A percentile compares a stretch with the other conserved stretches of the same genome.
These are phyloP conservation scores for Apogon hyalosoma DNA, from an alignment of 2,797 vertebrate species.

Conservation along the genomic window DNA sequence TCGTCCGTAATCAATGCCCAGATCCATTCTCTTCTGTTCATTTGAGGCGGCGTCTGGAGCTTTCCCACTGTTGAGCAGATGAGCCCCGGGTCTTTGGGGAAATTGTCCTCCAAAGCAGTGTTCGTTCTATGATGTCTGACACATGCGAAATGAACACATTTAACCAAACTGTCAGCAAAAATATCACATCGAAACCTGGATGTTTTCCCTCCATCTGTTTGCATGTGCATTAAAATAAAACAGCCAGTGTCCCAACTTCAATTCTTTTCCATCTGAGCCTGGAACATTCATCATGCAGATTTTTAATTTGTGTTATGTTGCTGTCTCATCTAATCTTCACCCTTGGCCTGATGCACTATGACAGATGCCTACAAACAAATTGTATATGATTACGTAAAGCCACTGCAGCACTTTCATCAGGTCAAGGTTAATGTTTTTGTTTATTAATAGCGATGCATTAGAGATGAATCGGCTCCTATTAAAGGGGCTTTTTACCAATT, in stretches of 20 bases:
- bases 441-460: constrained; percentile 71
- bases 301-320: constrained; percentile 71
- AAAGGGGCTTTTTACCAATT: constrained; percentile 50
- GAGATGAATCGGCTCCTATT: constrained; percentile 51
- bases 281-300: constrained; percentile 65
- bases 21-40: constrained; percentile 77
- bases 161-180: constrained; percentile 61
- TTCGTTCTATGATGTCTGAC: constrained; percentile 64
- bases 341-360: constrained; percentile 56
- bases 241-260: constrained; percentile 29
- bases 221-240: constrained; percentile 54
- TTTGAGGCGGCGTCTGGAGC: constrained; percentile 65
- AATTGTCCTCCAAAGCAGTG: constrained; percentile 68
- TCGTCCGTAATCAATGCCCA: constrained; percentile 79
- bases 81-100: constrained; percentile 61
- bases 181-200: constrained; percentile 32
- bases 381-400: constrained; percentile 67
- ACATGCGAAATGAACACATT: constrained; percentile 59
- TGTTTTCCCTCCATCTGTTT: constrained; percentile 3
- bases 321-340: constrained; percentile 69
- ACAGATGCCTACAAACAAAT: constrained; percentile 71
- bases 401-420: constrained; percentile 52
- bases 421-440: constrained; percentile 75
- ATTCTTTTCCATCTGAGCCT: constrained; percentile 51
- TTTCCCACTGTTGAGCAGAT: constrained; percentile 54